Evolutionary conservation across 2,113 vertebrate species (phyloP).

Genomic region (Corythornis vintsioides): DNA sequence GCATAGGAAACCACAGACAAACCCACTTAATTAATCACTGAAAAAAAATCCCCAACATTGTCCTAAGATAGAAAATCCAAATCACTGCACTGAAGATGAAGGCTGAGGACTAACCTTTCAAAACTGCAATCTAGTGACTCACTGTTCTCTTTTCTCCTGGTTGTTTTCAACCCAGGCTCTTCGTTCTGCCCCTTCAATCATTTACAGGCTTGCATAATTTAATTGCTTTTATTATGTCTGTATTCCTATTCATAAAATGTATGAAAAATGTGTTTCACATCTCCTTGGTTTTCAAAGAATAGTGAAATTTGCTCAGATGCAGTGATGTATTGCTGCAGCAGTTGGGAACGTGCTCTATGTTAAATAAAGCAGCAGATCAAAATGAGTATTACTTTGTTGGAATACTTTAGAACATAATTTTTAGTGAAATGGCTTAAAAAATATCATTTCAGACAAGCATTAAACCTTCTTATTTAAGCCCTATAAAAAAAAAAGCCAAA

Average conservation of each 20-base stretch:
- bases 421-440: not conserved
- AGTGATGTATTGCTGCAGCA: not conserved
- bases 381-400: not conserved
- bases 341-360: not conserved
- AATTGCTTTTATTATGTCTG: not conserved
- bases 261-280: accelerated
- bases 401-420: not conserved
- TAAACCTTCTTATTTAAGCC: not conserved
- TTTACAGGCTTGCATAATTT: not conserved
- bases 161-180: not conserved
- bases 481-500: not conserved
- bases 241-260: not conserved
- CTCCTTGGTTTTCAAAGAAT: not conserved
- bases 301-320: not conserved
- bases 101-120: not conserved
- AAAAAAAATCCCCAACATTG: not conserved
- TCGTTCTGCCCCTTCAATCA: not conserved
- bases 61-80: not conserved
- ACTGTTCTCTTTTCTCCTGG: not conserved
- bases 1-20: not conserved
- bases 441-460: not conserved
- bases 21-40: not conserved
- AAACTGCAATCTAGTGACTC: not conserved
- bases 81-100: not conserved
- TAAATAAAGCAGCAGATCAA: not conserved